Base-by-base conservation (phyloP, 2,113 vertebrate species). In the Misgurnus anguillicaudatus region DNA sequence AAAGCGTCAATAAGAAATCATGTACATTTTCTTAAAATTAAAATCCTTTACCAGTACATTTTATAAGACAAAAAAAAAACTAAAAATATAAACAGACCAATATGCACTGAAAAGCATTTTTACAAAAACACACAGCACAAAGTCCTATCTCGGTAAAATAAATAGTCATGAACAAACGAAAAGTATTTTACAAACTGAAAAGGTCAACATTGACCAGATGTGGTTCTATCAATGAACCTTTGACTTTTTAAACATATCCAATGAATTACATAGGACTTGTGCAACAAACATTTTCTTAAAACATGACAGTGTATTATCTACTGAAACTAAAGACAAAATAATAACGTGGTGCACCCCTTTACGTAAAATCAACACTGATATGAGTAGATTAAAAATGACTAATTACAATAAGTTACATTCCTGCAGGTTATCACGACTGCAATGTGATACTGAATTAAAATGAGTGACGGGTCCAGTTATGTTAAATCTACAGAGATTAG, bases 61-160 rank as follows among this genome's bases (percentile, higher is more conserved):
- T 83, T 89, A 95, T 91, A 95, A 94, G 91, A 93, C 93, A 91
- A 91, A 88, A 88, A n/a, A n/a, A 45, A 61, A 91, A 85, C 87
- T 58, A 89, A 88, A 89, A 88, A 90, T 60, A 89, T 87, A 87
- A 86, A 87, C 85, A 73, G 86, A 73, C 60, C 65, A 82, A 87
- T 85, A 91, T 91, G 89, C 92, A 90, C 93, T 87, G 89, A 95
- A 96, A 93, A 96, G 92, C 92, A 94, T 94, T 94, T 73, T 83
- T 94, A 97, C 94, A 98, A 98, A 98, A 98, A 97, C 96, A 98
- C 95, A 97, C 93, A 90, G 96, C 93, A 95, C 93, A 91, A 94
- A 95, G 91, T 96, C 93, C 94, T 94, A 93, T 92, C 85, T 90
- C 93, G 77, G 94, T 85, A 85, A 95, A 97, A 98, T 98, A 98